Evolutionary conservation across 2,888 invertebrate species (phyloP).

Genomic region (Patella depressa): DNA sequence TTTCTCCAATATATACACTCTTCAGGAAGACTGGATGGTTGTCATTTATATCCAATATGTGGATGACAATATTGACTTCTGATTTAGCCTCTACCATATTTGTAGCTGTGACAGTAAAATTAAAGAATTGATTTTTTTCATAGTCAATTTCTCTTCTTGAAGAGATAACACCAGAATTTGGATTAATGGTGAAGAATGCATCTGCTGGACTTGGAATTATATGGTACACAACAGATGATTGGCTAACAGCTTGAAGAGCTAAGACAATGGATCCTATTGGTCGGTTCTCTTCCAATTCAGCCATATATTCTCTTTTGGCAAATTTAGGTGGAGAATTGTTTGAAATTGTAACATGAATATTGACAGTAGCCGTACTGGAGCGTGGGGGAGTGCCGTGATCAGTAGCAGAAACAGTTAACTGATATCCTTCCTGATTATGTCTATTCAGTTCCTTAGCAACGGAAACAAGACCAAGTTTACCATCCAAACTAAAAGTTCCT

Average conservation of each 20-base stretch:
- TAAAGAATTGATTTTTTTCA: slow-evolving; percentile 83
- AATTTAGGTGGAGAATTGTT: slow-evolving; percentile 96
- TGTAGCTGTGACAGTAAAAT: slow-evolving; percentile 85
- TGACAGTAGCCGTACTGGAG: slow-evolving; percentile 85
- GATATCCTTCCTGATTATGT: slow-evolving; percentile 74
- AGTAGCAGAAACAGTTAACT: slow-evolving; percentile 88
- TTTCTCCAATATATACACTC: slow-evolving; percentile 83
- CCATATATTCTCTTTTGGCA: slow-evolving; percentile 55
- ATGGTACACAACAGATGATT: slow-evolving; percentile 74
- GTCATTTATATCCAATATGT: slow-evolving; percentile 87
- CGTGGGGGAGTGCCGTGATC: slow-evolving; percentile 84
- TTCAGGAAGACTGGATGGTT: slow-evolving; percentile 82
- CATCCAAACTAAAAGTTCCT: slow-evolving; percentile 87
- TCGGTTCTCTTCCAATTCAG: slow-evolving; percentile 61
- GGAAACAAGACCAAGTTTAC: slow-evolving; percentile 79
- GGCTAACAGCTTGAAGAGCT: slow-evolving; percentile 55
- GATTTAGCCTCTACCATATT: slow-evolving; percentile 88
- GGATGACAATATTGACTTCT: slow-evolving; percentile 81
- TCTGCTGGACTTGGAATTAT: slow-evolving; percentile 86
- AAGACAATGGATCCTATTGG: slow-evolving; percentile 53
- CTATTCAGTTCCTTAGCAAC: slow-evolving; percentile 77
- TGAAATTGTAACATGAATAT: slow-evolving; percentile 89
- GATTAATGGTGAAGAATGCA: slow-evolving; percentile 85
- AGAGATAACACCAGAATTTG: slow-evolving; percentile 85
- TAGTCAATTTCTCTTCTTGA: slow-evolving; percentile 82